Conservation (phyloP, 2,113 vertebrate genomes). For the Alethe diademata region DNA sequence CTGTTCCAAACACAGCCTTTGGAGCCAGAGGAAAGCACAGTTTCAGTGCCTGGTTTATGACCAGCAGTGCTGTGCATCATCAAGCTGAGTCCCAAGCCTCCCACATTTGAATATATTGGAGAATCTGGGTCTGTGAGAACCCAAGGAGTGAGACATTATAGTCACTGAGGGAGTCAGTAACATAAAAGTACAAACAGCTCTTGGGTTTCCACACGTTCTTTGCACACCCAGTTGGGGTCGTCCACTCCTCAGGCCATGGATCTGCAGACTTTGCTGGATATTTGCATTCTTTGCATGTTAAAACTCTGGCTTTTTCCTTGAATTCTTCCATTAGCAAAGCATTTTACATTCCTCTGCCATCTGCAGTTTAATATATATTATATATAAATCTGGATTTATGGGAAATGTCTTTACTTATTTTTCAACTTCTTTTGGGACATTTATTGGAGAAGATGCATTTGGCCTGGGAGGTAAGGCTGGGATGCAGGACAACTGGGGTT, state of each 20-base stretch:
- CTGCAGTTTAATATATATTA: background rate
- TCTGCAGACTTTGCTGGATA: background rate
- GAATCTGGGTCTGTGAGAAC: background rate
- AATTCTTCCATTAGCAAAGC: conserved; percentile 1
- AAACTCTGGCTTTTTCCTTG: conserved; percentile 4
- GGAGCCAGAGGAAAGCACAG: background rate
- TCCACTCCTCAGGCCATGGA: background rate
- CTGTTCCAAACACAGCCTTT: background rate
- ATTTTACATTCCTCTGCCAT: conserved; percentile 7
- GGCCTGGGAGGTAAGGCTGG: background rate
- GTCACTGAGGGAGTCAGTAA: background rate
- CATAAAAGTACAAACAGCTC: background rate
- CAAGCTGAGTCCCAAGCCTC: background rate
- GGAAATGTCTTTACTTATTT: conserved; percentile 16
- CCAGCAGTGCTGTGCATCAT: background rate
- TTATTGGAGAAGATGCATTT: conserved; percentile 18
- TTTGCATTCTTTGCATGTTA: conserved; percentile 5
- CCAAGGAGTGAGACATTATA: background rate
- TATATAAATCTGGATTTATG: conserved; percentile 23
- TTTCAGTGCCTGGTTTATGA: background rate
- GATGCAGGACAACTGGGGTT: background rate
- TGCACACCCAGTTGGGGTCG: background rate
- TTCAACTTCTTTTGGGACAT: background rate
- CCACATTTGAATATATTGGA: background rate
- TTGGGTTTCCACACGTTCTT: background rate